Conservation (phyloP, 1,140 invertebrate genomes). For the Chironomus tepperi region DNA sequence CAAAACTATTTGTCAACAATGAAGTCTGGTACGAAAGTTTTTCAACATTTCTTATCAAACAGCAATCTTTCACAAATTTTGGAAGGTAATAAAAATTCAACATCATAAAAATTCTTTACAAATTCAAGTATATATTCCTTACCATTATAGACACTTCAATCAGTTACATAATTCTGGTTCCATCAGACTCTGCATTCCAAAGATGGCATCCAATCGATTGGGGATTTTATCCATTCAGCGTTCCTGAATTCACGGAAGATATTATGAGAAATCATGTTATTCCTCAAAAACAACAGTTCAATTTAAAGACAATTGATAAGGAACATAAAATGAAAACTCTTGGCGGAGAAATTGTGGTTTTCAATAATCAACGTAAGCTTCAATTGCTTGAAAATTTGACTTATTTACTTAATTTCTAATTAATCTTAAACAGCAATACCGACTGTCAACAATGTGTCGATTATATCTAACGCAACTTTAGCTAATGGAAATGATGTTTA, state of each 20-base stretch:
- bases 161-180: conserved; percentile 53
- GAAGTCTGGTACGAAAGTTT: conserved; percentile 53
- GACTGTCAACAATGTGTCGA: conserved; percentile 47
- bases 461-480: conserved; percentile 50
- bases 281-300: conserved; percentile 43
- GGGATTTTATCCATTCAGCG: conserved; percentile 59
- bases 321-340: conserved; percentile 45
- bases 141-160: conserved; percentile 41
- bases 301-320: conserved; percentile 41
- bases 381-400: too few relatives aligned
- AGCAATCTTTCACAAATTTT: conserved; percentile 50
- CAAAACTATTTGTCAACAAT: conserved; percentile 49
- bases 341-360: conserved; percentile 46
- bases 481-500: conserved; percentile 50
- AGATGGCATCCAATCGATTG: conserved; percentile 58
- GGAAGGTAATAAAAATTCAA: conserved; percentile 39
- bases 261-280: conserved; percentile 54
- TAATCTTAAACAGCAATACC: conserved; percentile 38
- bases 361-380: conserved; percentile 48
- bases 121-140: conserved; percentile 24
- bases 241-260: conserved; percentile 53
- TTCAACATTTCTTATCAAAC: conserved; percentile 50
- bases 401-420: conserved; percentile 22
- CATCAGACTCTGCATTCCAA: conserved; percentile 54
- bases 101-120: not conserved